phyloP scores from a whole-genome alignment of 2,888 invertebrate genomes.

The Hypolimnas misippus region DNA sequence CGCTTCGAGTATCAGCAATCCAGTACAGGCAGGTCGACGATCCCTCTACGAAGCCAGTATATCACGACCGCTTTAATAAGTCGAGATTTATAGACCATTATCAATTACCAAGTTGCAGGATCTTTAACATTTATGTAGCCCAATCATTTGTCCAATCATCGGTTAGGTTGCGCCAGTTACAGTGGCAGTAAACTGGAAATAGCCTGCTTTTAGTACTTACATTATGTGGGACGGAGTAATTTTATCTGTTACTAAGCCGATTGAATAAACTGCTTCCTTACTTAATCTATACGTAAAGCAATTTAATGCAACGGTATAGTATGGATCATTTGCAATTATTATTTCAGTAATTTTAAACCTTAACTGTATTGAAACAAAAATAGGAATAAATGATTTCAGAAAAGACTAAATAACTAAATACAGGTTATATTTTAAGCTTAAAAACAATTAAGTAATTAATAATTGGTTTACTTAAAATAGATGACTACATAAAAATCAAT shows the following conservation, averaged over 20 bases:
- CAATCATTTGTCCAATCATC: constrained; percentile 43
- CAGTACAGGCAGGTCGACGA: constrained; percentile 36
- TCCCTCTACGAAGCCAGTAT: constrained; percentile 25
- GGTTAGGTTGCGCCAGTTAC: constrained; percentile 39
- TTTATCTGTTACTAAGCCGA: constrained; percentile 16
- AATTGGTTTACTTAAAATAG: no score
- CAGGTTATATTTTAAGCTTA: no score
- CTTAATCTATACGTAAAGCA: constrained; percentile 13
- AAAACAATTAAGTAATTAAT: no score
- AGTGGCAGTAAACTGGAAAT: constrained; percentile 46
- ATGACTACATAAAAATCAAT: no score
- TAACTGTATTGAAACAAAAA: no score
- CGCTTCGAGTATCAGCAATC: constrained; percentile 30
- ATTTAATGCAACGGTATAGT: constrained; percentile 1
- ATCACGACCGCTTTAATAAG: constrained; percentile 46
- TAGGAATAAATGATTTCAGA: no score
- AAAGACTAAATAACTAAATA: no score
- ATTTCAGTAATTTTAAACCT: no score
- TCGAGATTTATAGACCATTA: constrained; percentile 55
- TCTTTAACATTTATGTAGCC: constrained; percentile 32
- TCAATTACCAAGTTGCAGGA: constrained; percentile 58
- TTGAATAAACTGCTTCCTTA: background rate
- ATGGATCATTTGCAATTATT: no score
- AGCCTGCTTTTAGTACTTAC: constrained; percentile 31
- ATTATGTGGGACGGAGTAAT: constrained; percentile 22